Evolutionary conservation across 2,888 invertebrate genomes (phyloP), one percentile per base, ranked within the genome.

Genomic region (Aleiodes testaceus): DNA sequence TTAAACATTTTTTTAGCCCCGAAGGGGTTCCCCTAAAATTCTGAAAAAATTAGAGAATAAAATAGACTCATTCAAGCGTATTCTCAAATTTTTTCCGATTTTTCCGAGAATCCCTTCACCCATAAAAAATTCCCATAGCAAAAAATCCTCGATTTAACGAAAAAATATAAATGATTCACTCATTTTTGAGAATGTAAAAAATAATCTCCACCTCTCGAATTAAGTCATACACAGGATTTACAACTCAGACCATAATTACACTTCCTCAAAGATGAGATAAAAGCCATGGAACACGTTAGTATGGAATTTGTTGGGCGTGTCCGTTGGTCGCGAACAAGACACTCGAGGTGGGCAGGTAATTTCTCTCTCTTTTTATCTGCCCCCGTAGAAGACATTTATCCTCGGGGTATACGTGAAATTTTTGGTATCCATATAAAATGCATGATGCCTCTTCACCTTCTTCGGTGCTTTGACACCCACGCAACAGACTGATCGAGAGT

Each of bases 231-330:
- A 22, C 44, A n/a, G 55, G 14, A 50, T 50, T 14, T 55, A 45
- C 12, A 44, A 20, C 7, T 11, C 18, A 22, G n/a, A 63, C 30
- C 49, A 50, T 50, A 66, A 50, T 36, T 63, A 63, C 44, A 63
- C 45, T 63, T 45, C 63, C 22, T 63, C 20, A 44, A 63, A 44
- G 45, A 63, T 45, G 45, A 45, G 63, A 44, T 63, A 63, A 63
- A 63, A 16, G 20, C 20, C 63, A 59, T 30, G 45, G 22, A 47
- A 63, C 47, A 63, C 47, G 47, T 66, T 52, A 22, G 47, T 66
- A 45, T 30, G 66, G 66, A 67, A 63, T 69, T 61, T 63, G 36
- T 63, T 69, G 63, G 69, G 69, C 63, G 69, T 69, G 69, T 69
- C 69, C 16, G 9, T 14, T 55, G 16, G 55, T 55, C 55, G 55